Conservation (phyloP, 2,888 invertebrate species). For the Sarcophaga carnaria region DNA sequence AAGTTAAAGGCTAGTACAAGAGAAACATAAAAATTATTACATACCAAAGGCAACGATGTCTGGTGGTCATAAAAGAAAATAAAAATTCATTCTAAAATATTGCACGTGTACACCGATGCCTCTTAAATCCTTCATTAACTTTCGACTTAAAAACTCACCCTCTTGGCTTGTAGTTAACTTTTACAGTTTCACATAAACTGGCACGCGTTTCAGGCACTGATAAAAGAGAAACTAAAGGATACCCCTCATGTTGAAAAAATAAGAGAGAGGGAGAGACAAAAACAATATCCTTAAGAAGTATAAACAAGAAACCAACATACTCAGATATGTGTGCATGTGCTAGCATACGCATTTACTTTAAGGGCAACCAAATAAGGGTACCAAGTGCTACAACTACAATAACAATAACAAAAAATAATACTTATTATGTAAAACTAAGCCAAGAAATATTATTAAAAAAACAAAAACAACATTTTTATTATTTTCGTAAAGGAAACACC, state of each 20-base stretch:
- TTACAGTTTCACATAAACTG: constrained; percentile 20
- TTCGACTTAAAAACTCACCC: constrained; percentile 60
- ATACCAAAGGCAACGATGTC: not conserved
- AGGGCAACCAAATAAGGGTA: constrained; percentile 47
- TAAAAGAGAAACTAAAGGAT: constrained; percentile 18
- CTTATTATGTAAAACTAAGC: constrained; percentile 65
- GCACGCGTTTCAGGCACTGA: constrained; percentile 52
- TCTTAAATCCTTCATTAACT: constrained; percentile 64
- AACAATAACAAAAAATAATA: constrained; percentile 12
- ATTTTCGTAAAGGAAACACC: constrained; percentile 59
- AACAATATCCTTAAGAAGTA: constrained; percentile 46
- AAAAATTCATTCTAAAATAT: constrained; percentile 8
- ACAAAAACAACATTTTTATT: constrained; percentile 43
- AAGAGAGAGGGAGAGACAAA: not conserved
- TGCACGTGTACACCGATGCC: constrained; percentile 49
- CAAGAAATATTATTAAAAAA: constrained; percentile 48
- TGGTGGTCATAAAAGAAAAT: too few species aligned
- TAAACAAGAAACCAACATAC: constrained; percentile 42
- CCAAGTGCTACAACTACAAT: constrained; percentile 23
- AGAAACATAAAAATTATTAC: constrained; percentile 11
- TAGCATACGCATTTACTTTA: not conserved
- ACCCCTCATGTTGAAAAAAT: constrained; percentile 37
- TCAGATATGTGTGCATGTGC: not conserved
- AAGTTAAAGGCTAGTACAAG: not conserved
- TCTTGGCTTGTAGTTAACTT: constrained; percentile 34